A percentile compares a stretch with the other conserved stretches of the same genome.
Evolutionary conservation across 1,140 invertebrate genomes (phyloP).

Genomic region (Trinorchestia longiramus): DNA sequence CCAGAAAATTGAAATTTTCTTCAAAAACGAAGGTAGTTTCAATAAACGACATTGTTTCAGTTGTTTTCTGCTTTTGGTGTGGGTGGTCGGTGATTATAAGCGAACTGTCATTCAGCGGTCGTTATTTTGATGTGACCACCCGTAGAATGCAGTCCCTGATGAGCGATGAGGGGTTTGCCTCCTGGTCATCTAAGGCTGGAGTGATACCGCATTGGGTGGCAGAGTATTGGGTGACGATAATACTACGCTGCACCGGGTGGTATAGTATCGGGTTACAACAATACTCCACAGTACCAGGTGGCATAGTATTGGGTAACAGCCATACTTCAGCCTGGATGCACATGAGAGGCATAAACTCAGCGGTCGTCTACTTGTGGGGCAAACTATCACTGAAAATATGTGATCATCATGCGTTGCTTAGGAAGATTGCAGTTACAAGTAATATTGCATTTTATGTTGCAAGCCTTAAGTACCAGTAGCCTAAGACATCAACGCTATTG

Average conservation of each 20-base stretch:
- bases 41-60: not conserved
- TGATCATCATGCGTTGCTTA: too few species aligned
- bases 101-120: not conserved
- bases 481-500: not conserved
- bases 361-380: not conserved
- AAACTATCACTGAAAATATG: not conserved
- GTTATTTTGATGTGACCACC: not conserved
- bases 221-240: too few species aligned
- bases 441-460: not conserved
- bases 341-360: not conserved
- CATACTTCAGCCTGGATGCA: not conserved
- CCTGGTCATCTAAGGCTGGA: not conserved
- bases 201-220: not conserved
- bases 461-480: not conserved
- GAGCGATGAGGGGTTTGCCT: not conserved
- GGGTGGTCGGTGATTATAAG: not conserved
- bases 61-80: too few species aligned
- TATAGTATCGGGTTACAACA: not conserved
- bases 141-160: not conserved
- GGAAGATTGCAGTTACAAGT: too few species aligned
- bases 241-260: not conserved
- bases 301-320: not conserved
- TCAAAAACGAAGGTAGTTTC: not conserved
- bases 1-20: not conserved
- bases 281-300: not conserved